Base-by-base conservation (phyloP, 1,140 invertebrate species). In the Ganaspis sp. region DNA sequence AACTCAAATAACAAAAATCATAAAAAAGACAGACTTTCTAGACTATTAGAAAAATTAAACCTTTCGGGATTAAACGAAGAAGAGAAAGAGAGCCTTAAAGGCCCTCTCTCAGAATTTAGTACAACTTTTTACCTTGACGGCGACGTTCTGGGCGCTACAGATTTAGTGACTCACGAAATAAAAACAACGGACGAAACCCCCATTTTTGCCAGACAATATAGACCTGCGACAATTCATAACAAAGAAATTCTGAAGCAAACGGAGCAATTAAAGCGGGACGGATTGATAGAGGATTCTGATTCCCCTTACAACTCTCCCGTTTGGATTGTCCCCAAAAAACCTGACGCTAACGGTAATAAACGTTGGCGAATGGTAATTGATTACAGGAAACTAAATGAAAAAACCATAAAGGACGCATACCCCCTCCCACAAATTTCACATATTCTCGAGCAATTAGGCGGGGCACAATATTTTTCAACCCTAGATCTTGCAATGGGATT, bases 281-380 rank as follows among this genome's bases (percentile, higher is more conserved):
- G 37, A 0, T 38, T 75, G 21, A 75, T 75, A 19, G 70, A 76
- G 23, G 23, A 58, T n/a, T 74, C 58, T 0, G 26, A 21, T 2
- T 74, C 73, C 6, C 64, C 73, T 0, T 21, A 0, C 6, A 54
- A 54, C 11, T 58, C 73, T 29, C 73, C 73, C 0, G 38, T 19
- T 9, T 45, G 54, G n/a, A 26, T 69, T 9, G 21, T 69, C 9
- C 38, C 58, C 1, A 69, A 74, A 19, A 74, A 74, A 38, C 49
- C 42, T 1, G 42, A 15, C 15, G 11, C 42, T 1, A 15, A 45
- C 12, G 49, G 49, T 54, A 9, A 54, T 4, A 45, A 15, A 45
- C 12, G 9, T 15, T 45, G 42, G 38, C 54, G 73, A 6, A n/a
- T 74, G n/a, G 54, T 69, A 1, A 64, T 69, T 1, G 73, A 74